phyloP scores from a whole-genome alignment of 1,140 invertebrate species.

The roundworm (Caenorhabditis elegans) region WBcel235 BX284606.5:5305001-5305500 shows the following conservation, averaged over 20 bases:
- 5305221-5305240: too few species aligned
- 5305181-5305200: too few species aligned
- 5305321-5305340: neutral
- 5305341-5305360: neutral
- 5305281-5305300: neutral
- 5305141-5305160: too few species aligned
- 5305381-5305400: neutral
- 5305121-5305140: too few species aligned
- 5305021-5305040: slow-evolving; percentile 16
- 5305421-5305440: neutral
- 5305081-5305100: neutral
- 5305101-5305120: neutral
- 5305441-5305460: neutral
- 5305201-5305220: too few species aligned
- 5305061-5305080: too few species aligned
- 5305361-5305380: neutral
- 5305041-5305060: neutral
- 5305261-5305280: slow-evolving; percentile 15
- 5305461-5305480: neutral
- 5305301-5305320: slow-evolving; percentile 13
- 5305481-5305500: neutral
- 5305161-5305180: too few species aligned
- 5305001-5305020: slow-evolving; percentile 19
- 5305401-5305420: neutral
- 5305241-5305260: too few species aligned